A percentile compares a stretch with the other conserved stretches of the same genome.
Evolutionary conservation across 2,113 vertebrate species (phyloP).

Genomic region (Anseranas semipalmata): DNA sequence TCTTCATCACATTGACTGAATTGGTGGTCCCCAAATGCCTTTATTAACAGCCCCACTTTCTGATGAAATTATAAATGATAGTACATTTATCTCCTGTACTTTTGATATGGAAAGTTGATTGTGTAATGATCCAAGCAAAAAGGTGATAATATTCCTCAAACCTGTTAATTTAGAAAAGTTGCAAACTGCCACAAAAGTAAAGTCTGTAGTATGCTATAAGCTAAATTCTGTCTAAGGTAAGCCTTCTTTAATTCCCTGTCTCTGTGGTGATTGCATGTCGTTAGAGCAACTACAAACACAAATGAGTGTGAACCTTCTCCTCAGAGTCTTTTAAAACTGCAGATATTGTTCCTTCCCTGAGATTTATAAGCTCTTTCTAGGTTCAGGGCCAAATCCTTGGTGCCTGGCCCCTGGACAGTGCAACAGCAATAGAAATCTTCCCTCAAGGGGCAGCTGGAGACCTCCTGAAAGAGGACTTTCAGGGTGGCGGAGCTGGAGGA

Average conservation of each 20-base stretch:
- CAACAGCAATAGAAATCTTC: background rate
- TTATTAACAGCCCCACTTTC: background rate
- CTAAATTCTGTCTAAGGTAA: rapidly evolving
- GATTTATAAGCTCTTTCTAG: background rate
- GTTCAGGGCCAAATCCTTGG: background rate
- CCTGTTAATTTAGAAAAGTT: background rate
- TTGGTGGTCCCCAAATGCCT: background rate
- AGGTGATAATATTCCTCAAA: background rate
- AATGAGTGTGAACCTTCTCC: background rate
- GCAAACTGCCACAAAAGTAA: background rate
- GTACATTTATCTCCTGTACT: background rate
- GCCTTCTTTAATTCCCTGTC: background rate
- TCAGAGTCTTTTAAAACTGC: background rate
- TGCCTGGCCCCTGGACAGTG: background rate
- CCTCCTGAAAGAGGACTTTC: background rate
- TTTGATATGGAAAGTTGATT: background rate
- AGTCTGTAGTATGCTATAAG: rapidly evolving
- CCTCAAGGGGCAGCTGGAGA: background rate
- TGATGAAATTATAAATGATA: background rate
- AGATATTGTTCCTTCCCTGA: background rate
- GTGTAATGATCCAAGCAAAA: background rate
- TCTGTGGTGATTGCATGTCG: background rate
- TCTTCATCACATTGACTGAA: background rate
- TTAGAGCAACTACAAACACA: background rate
- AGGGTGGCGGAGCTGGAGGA: background rate